Conservation (phyloP, 2,113 vertebrate genomes). For the Limnothrissa miodon region DNA sequence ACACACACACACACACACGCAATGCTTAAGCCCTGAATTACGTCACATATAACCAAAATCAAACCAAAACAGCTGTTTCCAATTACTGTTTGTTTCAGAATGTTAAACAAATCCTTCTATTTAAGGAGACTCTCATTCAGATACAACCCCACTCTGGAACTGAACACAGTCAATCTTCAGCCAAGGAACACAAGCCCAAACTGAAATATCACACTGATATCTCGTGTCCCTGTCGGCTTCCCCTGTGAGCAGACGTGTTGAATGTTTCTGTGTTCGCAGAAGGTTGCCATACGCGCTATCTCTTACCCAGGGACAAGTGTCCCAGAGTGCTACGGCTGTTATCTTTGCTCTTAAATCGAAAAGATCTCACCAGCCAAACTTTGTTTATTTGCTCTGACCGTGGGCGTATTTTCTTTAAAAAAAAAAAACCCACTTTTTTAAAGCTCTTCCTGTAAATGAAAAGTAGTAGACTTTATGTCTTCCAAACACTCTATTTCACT, state of each 20-base stretch:
- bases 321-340: not conserved
- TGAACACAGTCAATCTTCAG: not conserved
- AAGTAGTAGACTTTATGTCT: not conserved
- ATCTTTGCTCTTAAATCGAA: not conserved
- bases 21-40: not conserved
- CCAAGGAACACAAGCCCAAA: not conserved
- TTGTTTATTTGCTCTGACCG: not conserved
- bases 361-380: not conserved
- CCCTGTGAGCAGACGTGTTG: not conserved
- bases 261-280: not conserved
- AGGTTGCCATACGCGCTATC: slow-evolving; percentile 3
- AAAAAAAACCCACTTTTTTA: not conserved
- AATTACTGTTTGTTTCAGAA: not conserved
- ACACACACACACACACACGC: slow-evolving; percentile 17
- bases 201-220: slow-evolving; percentile 12
- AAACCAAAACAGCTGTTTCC: not conserved
- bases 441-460: not conserved
- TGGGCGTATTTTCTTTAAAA: not conserved
- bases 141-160: not conserved
- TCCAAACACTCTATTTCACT: not conserved
- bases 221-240: not conserved
- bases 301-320: not conserved
- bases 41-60: not conserved
- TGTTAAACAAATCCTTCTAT: not conserved
- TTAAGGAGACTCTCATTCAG: not conserved